phyloP scores from a whole-genome alignment of 2,113 vertebrate genomes.

The Lanius collurio region DNA sequence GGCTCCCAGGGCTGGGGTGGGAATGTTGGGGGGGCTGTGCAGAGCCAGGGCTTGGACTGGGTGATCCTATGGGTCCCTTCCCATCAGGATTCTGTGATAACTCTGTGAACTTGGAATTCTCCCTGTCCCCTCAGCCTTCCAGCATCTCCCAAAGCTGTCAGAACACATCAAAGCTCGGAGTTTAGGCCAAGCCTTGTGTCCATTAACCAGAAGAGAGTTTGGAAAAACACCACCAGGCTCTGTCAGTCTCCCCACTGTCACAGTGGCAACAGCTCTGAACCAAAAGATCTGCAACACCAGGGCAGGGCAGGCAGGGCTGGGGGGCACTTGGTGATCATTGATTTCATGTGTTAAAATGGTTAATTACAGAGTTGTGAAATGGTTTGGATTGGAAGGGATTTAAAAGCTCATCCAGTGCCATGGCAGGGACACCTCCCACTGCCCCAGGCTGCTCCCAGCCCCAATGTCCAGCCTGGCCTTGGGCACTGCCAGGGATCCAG shows the following conservation, averaged over 20 bases:
- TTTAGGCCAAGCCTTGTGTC: background rate
- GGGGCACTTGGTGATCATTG: background rate
- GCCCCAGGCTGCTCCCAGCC: background rate
- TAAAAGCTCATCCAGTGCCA: background rate
- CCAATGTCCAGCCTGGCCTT: background rate
- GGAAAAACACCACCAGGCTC: background rate
- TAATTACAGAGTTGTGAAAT: accelerated
- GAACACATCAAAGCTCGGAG: background rate
- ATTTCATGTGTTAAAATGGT: background rate
- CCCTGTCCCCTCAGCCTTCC: background rate
- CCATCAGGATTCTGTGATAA: background rate
- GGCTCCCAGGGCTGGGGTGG: background rate
- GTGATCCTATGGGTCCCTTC: background rate
- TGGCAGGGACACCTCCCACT: background rate
- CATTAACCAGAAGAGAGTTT: background rate
- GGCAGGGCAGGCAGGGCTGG: background rate
- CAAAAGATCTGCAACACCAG: background rate
- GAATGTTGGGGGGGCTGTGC: background rate
- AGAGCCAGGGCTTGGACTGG: background rate
- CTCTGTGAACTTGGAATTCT: background rate
- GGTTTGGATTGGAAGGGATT: background rate
- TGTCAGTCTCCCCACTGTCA: background rate
- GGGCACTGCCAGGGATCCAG: background rate
- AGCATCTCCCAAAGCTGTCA: background rate
- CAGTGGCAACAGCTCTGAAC: background rate